Conservation (phyloP, 1,140 invertebrate genomes). For the Penaeus vannamei region DNA sequence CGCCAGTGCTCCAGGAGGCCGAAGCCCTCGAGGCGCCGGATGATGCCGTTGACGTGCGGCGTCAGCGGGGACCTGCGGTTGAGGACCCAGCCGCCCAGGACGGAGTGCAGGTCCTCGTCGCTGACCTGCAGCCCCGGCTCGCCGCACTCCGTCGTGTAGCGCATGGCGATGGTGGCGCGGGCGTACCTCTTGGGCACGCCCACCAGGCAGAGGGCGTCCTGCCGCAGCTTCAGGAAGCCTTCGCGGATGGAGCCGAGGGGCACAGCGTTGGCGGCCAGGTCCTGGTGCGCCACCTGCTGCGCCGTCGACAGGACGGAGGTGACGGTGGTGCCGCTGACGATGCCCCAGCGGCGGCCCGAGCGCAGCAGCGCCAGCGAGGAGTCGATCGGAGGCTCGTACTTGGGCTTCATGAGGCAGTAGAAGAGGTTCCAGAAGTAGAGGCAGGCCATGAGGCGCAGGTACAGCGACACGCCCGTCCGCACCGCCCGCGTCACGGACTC, state of each 20-base stretch:
- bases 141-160: conserved; percentile 60
- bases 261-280: conserved; percentile 16
- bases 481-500: conserved; percentile 39
- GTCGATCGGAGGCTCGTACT: conserved; percentile 59
- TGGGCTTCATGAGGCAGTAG: conserved; percentile 62
- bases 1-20: conserved; percentile 62
- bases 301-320: conserved; percentile 39
- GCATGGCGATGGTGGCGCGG: conserved; percentile 53
- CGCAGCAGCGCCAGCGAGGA: conserved; percentile 48
- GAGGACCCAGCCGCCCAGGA: conserved; percentile 62
- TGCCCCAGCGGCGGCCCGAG: conserved; percentile 45
- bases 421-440: conserved; percentile 65
- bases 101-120: conserved; percentile 57
- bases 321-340: conserved; percentile 62
- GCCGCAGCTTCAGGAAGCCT: conserved; percentile 45
- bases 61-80: conserved; percentile 42
- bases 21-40: conserved; percentile 54
- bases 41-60: conserved; percentile 53
- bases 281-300: conserved; percentile 19
- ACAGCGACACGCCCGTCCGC: conserved; percentile 47
- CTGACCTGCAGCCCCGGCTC: conserved; percentile 62
- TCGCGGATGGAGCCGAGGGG: conserved; percentile 55
- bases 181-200: conserved; percentile 65
- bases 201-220: conserved; percentile 56
- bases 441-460: conserved; percentile 62